phyloP scores from a whole-genome alignment of 2,888 invertebrate genomes.

The Epinotia brunnichana region DNA sequence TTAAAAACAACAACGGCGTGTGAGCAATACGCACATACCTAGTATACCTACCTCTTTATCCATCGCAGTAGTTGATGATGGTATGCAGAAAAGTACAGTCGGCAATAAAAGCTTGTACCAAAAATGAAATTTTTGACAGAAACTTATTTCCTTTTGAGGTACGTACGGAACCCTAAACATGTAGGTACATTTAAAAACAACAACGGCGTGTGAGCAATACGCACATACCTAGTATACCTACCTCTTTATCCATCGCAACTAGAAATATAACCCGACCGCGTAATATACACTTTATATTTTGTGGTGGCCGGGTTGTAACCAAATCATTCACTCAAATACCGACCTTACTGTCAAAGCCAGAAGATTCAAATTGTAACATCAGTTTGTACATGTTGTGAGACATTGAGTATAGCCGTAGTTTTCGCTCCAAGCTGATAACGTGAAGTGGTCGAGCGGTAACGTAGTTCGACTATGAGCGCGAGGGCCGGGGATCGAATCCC shows the following conservation, averaged over 20 bases:
- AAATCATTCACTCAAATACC: neutral
- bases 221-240: too few relatives aligned
- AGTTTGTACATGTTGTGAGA: neutral
- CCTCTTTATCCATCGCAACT: neutral
- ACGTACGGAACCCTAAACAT: too few relatives aligned
- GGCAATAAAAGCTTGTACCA: too few relatives aligned
- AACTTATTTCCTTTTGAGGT: too few relatives aligned
- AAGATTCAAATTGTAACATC: neutral
- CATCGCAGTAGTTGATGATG: too few relatives aligned
- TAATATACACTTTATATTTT: neutral
- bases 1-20: neutral
- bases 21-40: neutral
- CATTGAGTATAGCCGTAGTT: conserved; percentile 40
- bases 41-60: too few relatives aligned
- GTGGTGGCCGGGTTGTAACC: neutral
- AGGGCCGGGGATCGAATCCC: conserved; percentile 61
- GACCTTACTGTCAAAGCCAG: neutral
- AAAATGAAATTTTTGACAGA: too few relatives aligned
- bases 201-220: neutral
- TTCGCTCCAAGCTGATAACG: conserved; percentile 44
- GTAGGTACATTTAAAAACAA: too few relatives aligned
- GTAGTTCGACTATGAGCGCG: conserved; percentile 35
- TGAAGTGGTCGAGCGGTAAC: conserved; percentile 48
- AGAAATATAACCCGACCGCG: neutral
- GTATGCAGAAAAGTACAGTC: too few relatives aligned